Percentiles rank a stretch among this genome's conserved stretches.
These are phyloP conservation scores for Nezara viridula DNA, from an alignment of 2,888 invertebrate species.

Conservation along the genomic window DNA sequence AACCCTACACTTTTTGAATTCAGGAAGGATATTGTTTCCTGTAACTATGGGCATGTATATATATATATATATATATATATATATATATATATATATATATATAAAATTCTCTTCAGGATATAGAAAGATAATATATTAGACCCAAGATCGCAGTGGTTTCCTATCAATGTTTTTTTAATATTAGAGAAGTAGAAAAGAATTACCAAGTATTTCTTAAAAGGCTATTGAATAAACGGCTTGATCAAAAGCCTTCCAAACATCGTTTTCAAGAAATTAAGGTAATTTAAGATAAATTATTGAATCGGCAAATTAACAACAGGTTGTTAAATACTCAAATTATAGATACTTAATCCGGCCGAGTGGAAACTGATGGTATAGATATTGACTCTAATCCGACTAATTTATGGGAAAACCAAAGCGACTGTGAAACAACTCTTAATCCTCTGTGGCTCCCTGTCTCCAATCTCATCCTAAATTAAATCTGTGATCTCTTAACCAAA, in stretches of 20 bases:
- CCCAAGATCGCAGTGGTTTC: too few relatives aligned
- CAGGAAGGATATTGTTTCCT: too few relatives aligned
- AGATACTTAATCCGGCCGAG: background rate
- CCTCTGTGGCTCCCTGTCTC: background rate
- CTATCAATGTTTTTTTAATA: too few relatives aligned
- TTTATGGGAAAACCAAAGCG: background rate
- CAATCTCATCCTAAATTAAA: background rate
- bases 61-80: too few relatives aligned
- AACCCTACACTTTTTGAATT: too few relatives aligned
- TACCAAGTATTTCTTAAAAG: too few relatives aligned
- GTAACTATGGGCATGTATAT: too few relatives aligned
- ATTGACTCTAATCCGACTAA: conserved; percentile 6
- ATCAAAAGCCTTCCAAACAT: background rate
- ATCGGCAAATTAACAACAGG: background rate
- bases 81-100: too few relatives aligned
- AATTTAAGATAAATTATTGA: background rate
- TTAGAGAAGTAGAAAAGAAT: too few relatives aligned
- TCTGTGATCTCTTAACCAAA: background rate
- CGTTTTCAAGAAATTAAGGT: background rate
- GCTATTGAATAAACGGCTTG: too few relatives aligned
- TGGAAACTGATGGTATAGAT: background rate
- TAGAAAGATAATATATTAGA: too few relatives aligned
- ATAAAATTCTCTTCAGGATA: too few relatives aligned
- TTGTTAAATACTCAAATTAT: conserved; percentile 28
- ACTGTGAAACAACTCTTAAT: background rate